Evolutionary conservation across 1,140 invertebrate genomes (phyloP).

Genomic region (Halotydeus destructor): DNA sequence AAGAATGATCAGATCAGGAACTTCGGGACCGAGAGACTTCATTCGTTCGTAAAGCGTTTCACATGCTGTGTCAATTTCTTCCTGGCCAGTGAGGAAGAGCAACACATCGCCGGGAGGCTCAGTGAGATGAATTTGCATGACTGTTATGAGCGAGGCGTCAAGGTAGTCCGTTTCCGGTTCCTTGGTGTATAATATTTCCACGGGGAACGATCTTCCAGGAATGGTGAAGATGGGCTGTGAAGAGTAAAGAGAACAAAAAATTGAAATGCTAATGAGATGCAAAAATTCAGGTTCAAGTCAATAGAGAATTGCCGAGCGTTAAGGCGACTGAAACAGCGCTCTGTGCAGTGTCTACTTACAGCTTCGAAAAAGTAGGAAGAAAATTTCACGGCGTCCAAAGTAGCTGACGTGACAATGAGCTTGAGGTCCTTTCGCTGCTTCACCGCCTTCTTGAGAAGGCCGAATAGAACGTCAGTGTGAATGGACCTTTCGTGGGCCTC

Average conservation of each 20-base stretch:
- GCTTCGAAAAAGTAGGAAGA: constrained; percentile 60
- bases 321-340: too few relatives aligned
- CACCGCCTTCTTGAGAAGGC: constrained; percentile 52
- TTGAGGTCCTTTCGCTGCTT: constrained; percentile 56
- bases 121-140: constrained; percentile 82
- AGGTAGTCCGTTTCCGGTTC: constrained; percentile 96
- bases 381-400: constrained; percentile 93
- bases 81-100: constrained; percentile 80
- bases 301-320: too few relatives aligned
- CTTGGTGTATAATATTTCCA: constrained; percentile 97
- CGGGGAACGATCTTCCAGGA: constrained; percentile 55
- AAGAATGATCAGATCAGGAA: constrained; percentile 75
- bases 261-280: too few relatives aligned
- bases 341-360: too few relatives aligned
- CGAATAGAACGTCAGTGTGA: constrained; percentile 95
- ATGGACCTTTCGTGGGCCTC: constrained; percentile 96
- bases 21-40: constrained; percentile 65
- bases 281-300: too few relatives aligned
- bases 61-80: constrained; percentile 90
- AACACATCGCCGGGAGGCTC: constrained; percentile 50
- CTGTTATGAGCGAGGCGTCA: constrained; percentile 85
- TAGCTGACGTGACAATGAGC: constrained; percentile 89
- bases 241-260: neutral
- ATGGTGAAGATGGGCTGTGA: constrained; percentile 72
- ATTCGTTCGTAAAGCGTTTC: constrained; percentile 78